phyloP scores from a whole-genome alignment of 2,113 vertebrate genomes.

The Neotragus moschatus region DNA sequence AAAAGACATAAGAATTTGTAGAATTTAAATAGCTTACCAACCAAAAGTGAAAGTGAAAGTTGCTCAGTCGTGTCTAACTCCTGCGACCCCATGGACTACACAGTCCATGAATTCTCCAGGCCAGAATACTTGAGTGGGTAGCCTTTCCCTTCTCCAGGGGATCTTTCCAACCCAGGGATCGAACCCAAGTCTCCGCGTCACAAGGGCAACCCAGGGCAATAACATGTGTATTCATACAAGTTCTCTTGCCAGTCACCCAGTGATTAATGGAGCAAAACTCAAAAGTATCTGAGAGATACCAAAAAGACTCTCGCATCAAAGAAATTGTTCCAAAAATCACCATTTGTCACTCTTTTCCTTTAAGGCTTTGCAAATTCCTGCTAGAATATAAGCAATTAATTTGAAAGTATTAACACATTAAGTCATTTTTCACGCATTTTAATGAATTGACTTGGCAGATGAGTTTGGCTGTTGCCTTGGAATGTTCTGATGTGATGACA shows the following conservation, averaged over 20 bases:
- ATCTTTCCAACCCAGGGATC: neutral
- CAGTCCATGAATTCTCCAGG: neutral
- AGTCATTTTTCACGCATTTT: neutral
- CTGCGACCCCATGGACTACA: neutral
- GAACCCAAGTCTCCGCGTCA: neutral
- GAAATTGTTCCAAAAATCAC: neutral
- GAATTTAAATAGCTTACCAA: neutral
- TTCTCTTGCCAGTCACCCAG: neutral
- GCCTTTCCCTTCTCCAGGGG: neutral
- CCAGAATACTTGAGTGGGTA: neutral
- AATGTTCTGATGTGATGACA: neutral
- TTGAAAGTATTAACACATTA: constrained; percentile 31
- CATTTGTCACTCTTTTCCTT: constrained; percentile 13
- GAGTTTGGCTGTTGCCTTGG: neutral
- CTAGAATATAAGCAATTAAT: constrained; percentile 50
- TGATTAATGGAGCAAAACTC: neutral
- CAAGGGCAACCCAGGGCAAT: neutral
- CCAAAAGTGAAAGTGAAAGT: neutral
- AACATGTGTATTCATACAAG: neutral
- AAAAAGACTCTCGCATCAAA: neutral
- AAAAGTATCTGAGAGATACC: neutral
- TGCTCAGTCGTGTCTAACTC: neutral
- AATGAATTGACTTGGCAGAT: constrained; percentile 9
- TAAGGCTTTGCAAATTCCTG: constrained; percentile 48
- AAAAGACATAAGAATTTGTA: neutral